Evolutionary conservation across 2,888 invertebrate species (phyloP).

Genomic region (Fabriciana adippe): DNA sequence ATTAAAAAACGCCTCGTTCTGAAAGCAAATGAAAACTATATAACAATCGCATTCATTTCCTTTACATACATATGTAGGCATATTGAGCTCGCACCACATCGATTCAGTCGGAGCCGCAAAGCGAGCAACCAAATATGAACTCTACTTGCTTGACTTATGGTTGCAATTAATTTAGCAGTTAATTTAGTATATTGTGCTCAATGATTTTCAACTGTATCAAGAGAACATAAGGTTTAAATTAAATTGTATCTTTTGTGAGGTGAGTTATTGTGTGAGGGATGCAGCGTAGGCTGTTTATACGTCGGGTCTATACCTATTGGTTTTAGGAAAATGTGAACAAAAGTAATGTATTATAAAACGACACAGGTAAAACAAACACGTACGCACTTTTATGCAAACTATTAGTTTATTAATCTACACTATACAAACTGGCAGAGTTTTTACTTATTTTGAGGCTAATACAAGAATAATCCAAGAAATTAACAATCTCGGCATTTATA

Average conservation of each 20-base stretch:
- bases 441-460: no score
- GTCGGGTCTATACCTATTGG: conserved; percentile 10
- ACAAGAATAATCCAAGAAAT: no score
- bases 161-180: conserved; percentile 35
- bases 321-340: background rate
- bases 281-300: conserved; percentile 18
- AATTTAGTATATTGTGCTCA: background rate
- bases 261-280: conserved; percentile 14
- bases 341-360: background rate
- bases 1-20: conserved; percentile 7
- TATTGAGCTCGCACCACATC: conserved; percentile 18
- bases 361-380: no score
- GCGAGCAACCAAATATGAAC: conserved; percentile 33
- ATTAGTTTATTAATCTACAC: no score
- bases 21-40: conserved; percentile 17
- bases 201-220: conserved; percentile 32
- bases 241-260: background rate
- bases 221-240: conserved; percentile 24
- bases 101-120: conserved; percentile 20
- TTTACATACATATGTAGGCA: conserved; percentile 19
- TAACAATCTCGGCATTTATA: no score
- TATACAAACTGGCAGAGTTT: no score
- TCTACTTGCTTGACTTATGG: conserved; percentile 34
- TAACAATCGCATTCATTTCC: conserved; percentile 20
- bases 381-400: no score